Evolutionary conservation across 2,888 invertebrate genomes (phyloP).

Genomic region (Spialia ferax): DNA sequence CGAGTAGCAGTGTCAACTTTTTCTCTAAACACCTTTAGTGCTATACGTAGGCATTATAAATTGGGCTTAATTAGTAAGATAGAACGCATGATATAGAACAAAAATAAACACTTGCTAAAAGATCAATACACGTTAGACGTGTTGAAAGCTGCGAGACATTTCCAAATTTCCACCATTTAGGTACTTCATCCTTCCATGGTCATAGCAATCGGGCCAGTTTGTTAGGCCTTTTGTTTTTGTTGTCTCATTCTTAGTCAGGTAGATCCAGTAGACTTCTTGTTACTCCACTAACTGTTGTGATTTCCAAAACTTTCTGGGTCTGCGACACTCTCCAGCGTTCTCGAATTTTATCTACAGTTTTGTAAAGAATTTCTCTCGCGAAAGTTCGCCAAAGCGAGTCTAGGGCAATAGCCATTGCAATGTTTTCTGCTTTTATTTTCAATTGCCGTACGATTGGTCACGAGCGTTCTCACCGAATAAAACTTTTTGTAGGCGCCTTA

Average conservation of each 20-base stretch:
- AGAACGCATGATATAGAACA: no score
- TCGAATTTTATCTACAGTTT: conserved; percentile 31
- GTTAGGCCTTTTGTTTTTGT: conserved; percentile 50
- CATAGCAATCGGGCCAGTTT: conserved; percentile 50
- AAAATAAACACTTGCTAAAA: no score
- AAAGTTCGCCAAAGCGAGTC: conserved; percentile 13
- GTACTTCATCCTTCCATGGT: conserved; percentile 41
- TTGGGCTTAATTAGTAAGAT: no score
- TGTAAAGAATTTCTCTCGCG: conserved; percentile 20
- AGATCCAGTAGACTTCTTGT: conserved; percentile 24
- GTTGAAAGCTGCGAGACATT: not conserved
- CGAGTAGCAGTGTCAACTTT: no score
- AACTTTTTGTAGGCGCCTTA: not conserved
- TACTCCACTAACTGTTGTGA: conserved; percentile 24
- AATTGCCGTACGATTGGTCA: conserved; percentile 5
- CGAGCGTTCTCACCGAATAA: conserved; percentile 7
- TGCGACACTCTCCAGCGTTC: conserved; percentile 4
- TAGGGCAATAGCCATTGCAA: conserved; percentile 12
- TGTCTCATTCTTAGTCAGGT: conserved; percentile 37
- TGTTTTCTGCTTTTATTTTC: conserved; percentile 24
- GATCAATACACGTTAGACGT: not conserved
- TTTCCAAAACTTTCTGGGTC: conserved; percentile 32
- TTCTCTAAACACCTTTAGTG: no score
- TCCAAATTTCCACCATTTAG: no score
- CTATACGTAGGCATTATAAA: no score